These are phyloP conservation scores for Phalloptychus januarius DNA, from an alignment of 2,797 vertebrate genomes.

Conservation along the genomic window DNA sequence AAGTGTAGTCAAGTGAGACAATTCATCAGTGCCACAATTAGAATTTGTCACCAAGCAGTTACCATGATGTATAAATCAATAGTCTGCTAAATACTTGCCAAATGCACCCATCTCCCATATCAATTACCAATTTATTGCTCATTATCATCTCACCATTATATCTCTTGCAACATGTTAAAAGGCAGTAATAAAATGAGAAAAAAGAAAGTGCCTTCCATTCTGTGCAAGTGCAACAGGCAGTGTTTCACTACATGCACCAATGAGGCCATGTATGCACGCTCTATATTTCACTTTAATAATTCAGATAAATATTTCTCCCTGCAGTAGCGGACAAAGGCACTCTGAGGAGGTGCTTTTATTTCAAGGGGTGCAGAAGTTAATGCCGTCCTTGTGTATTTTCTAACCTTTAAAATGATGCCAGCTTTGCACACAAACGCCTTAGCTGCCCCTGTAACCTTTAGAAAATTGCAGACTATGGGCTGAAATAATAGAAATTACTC, in stretches of 20 bases:
- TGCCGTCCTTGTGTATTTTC: slow-evolving; percentile 69
- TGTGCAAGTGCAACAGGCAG: slow-evolving; percentile 1
- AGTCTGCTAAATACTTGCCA: slow-evolving; percentile 50
- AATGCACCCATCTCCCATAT: slow-evolving; percentile 57
- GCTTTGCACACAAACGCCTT: slow-evolving; percentile 62
- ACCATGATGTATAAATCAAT: slow-evolving; percentile 56
- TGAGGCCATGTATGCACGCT: slow-evolving; percentile 14
- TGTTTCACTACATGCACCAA: slow-evolving; percentile 13
- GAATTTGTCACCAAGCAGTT: slow-evolving; percentile 56
- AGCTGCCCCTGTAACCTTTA: slow-evolving; percentile 67
- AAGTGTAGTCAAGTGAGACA: slow-evolving; percentile 34
- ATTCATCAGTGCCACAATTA: slow-evolving; percentile 53
- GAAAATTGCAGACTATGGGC: slow-evolving; percentile 60
- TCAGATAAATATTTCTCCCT: slow-evolving; percentile 42
- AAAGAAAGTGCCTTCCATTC: slow-evolving; percentile 25
- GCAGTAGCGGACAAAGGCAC: slow-evolving; percentile 30
- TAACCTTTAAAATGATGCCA: slow-evolving; percentile 73
- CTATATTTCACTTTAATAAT: slow-evolving; percentile 41
- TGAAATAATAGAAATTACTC: slow-evolving; percentile 58
- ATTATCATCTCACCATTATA: slow-evolving; percentile 54
- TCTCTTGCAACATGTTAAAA: slow-evolving; percentile 29
- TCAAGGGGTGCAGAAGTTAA: slow-evolving; percentile 64
- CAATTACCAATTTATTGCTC: slow-evolving; percentile 63
- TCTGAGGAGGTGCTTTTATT: slow-evolving; percentile 61
- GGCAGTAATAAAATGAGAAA: slow-evolving; percentile 24